Conservation (phyloP, 2,797 vertebrate species). For the Coluber constrictor region DNA sequence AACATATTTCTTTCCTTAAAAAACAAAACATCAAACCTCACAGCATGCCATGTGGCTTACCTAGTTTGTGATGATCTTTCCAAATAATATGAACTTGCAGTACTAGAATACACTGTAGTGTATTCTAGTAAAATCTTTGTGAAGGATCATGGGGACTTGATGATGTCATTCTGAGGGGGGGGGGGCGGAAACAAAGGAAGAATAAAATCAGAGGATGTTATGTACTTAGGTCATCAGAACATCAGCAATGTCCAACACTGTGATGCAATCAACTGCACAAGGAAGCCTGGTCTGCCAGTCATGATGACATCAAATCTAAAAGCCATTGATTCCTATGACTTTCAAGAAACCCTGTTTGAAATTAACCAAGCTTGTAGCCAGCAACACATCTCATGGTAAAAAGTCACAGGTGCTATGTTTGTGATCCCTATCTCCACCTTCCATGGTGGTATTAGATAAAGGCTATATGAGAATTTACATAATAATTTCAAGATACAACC, state of each 20-base stretch:
- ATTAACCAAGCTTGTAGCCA: neutral
- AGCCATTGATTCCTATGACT: neutral
- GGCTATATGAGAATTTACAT: neutral
- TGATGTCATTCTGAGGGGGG: neutral
- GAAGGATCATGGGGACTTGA: neutral
- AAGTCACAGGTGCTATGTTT: neutral
- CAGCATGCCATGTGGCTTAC: neutral
- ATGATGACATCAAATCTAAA: neutral
- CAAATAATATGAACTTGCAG: neutral
- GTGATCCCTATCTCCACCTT: neutral
- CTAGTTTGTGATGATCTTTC: neutral
- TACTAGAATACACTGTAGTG: neutral
- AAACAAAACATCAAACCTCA: neutral
- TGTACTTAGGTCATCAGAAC: neutral
- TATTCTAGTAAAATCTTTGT: neutral
- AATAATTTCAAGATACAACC: neutral
- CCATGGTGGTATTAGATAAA: neutral
- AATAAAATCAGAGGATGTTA: neutral
- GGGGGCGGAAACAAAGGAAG: neutral
- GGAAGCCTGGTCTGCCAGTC: neutral
- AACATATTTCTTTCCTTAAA: neutral
- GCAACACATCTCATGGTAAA: neutral
- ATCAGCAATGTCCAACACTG: neutral
- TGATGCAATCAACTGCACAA: neutral
- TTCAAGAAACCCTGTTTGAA: neutral